A percentile compares a stretch with the other conserved stretches of the same genome.
Conservation (phyloP, 2,113 vertebrate species). For the Prunella fulvescens region DNA sequence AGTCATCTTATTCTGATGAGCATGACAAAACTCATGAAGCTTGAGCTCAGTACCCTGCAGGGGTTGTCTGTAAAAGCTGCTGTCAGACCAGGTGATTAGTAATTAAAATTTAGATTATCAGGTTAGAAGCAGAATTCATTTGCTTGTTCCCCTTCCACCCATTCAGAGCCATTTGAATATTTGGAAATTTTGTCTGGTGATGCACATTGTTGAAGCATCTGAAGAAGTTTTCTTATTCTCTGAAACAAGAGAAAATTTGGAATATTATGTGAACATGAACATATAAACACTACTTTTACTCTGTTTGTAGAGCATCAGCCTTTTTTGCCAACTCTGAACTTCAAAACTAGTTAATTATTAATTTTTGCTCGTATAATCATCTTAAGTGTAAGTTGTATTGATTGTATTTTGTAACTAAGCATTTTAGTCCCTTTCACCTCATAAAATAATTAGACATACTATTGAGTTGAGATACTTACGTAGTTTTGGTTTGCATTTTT, state of each 20-base stretch:
- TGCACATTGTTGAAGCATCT: neutral
- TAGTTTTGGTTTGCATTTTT: neutral
- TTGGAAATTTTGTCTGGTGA: neutral
- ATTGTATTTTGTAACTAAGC: neutral
- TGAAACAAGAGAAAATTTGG: neutral
- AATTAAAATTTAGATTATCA: neutral
- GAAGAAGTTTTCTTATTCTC: neutral
- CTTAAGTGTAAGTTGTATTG: neutral
- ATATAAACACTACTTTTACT: neutral
- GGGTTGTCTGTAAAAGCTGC: neutral
- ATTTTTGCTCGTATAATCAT: neutral
- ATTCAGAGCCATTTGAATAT: neutral
- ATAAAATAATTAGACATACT: neutral
- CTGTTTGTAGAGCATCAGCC: neutral
- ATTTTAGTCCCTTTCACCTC: neutral
- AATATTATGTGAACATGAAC: neutral
- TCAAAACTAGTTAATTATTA: neutral
- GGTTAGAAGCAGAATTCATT: neutral
- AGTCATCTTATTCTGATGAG: neutral
- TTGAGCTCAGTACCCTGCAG: neutral
- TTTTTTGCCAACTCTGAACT: neutral
- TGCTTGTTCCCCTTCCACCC: neutral
- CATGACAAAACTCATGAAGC: neutral
- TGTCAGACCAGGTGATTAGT: neutral
- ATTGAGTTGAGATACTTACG: rapidly evolving